Percentiles rank a stretch among this genome's conserved stretches.
These are phyloP conservation scores for Stegophylla sp. DNA, from an alignment of 2,888 invertebrate genomes.

Conservation along the genomic window DNA sequence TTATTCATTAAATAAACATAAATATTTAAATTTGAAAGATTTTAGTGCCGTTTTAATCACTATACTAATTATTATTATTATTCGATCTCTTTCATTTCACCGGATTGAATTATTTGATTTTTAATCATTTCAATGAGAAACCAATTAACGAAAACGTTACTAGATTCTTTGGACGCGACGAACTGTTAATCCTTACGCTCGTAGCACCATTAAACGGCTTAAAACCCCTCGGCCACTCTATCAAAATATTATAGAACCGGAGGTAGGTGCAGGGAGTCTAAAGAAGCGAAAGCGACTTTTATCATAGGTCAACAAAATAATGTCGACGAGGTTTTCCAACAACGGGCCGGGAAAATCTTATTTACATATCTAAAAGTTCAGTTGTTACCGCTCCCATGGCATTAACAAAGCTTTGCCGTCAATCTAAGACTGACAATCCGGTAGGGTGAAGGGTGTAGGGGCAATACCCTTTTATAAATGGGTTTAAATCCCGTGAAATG, in stretches of 20 bases:
- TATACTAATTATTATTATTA: constrained; percentile 39
- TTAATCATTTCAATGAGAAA: constrained; percentile 46
- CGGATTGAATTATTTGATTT: constrained; percentile 28
- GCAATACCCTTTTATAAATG: constrained; percentile 59
- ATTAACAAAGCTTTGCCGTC: constrained; percentile 57
- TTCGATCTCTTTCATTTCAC: constrained; percentile 4
- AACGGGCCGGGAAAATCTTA: constrained; percentile 44
- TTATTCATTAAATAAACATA: not conserved
- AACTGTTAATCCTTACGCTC: constrained; percentile 43
- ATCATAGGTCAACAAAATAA: constrained; percentile 57
- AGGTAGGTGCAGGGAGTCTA: not conserved
- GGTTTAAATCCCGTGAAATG: constrained; percentile 59
- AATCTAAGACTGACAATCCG: constrained; percentile 56
- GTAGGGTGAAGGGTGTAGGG: not conserved
- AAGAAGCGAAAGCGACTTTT: constrained; percentile 55
- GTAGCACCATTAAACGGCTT: constrained; percentile 48
- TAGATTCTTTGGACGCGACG: not conserved
- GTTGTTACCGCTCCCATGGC: constrained; percentile 58
- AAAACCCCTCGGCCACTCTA: not conserved
- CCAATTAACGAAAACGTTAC: constrained; percentile 48
- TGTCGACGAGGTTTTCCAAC: constrained; percentile 54
- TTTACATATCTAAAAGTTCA: constrained; percentile 59
- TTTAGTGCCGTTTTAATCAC: not conserved
- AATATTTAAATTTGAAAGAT: not conserved
- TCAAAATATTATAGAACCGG: constrained; percentile 35